Evolutionary conservation across 1,140 invertebrate genomes (phyloP).

Genomic region (Eurosta solidaginis): DNA sequence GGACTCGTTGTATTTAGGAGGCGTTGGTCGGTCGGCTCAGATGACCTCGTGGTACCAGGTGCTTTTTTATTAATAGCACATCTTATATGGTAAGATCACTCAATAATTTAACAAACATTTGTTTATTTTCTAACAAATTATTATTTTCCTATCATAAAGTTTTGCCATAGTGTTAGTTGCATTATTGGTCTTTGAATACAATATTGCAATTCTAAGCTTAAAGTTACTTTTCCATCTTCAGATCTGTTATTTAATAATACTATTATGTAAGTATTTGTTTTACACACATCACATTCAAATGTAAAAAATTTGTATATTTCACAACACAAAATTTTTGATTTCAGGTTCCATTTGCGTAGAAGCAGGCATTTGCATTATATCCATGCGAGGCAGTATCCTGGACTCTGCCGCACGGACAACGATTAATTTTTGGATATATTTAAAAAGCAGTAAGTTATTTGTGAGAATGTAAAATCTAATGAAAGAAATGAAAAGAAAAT

Average conservation of each 20-base stretch:
- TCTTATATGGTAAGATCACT: conserved; percentile 72
- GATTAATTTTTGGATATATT: conserved; percentile 84
- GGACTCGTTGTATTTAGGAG: conserved; percentile 83
- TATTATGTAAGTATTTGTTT: conserved; percentile 56
- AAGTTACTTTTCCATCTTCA: conserved; percentile 72
- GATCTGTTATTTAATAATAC: conserved; percentile 73
- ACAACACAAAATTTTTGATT: not conserved
- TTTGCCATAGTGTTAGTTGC: conserved; percentile 58
- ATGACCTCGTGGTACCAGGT: conserved; percentile 85
- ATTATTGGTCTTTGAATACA: conserved; percentile 68
- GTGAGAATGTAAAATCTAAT: not conserved
- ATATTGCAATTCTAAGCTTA: conserved; percentile 65
- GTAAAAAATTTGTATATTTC: not conserved
- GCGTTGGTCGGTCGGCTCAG: conserved; percentile 86
- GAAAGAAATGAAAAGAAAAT: not conserved
- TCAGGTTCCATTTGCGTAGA: conserved; percentile 72
- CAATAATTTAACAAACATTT: not conserved
- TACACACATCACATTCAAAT: not conserved
- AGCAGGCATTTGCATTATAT: conserved; percentile 73
- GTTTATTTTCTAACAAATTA: not conserved
- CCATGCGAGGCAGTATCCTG: conserved; percentile 82
- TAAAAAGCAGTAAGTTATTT: conserved; percentile 72
- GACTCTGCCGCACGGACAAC: conserved; percentile 73
- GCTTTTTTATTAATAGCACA: conserved; percentile 77
- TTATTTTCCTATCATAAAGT: conserved; percentile 38